Evolutionary conservation across 1,140 invertebrate genomes (phyloP), one percentile per base, ranked within the genome.

Genomic region (Drosophila mayri): DNA sequence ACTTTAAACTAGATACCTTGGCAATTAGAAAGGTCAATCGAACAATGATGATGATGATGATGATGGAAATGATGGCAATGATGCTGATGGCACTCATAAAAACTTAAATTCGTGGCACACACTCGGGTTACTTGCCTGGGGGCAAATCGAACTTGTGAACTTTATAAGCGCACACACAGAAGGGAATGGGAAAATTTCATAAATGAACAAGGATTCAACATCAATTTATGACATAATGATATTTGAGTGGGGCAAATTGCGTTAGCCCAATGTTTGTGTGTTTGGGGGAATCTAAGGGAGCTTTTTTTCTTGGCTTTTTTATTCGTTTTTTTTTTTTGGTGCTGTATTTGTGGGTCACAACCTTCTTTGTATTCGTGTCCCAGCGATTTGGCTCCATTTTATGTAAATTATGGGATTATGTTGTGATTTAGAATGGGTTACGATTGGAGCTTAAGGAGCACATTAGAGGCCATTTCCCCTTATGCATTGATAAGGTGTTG

Each of bases 391-490:
- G 73, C 63, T 82, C 64, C 68, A 82, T 88, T 79, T 91, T 91
- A 91, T 91, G 88, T 88, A 91, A 91, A 91, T 91, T 88, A 81
- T 82, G 18, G 64, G 84, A 91, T 91, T 91, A 91, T 82, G 43
- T 72, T 90, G 82, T 88, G 88, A 91, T 91, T 91, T 91, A 73
- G 76, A 72, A 76, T 77, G 71, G 80, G 75, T 85, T 85, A 91
- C 66, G 77, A 80, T 77, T 68, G 67, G 20, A 30, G 61, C 76
- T 83, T 83, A 82, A 57, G 57, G 54, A 55, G 61, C 73, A 68
- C 78, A 72, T 79, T 61, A 68, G 41, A 40, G 63, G 43, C 58
- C 37, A 77, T 44, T 57, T 68, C 11, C 44, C 18, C 49, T 57
- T 64, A 64, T 41, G 62, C 55, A 40, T 59, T 49, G 80, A 79